Conservation (phyloP, 2,888 invertebrate species). For the Drosophila formosana region DNA sequence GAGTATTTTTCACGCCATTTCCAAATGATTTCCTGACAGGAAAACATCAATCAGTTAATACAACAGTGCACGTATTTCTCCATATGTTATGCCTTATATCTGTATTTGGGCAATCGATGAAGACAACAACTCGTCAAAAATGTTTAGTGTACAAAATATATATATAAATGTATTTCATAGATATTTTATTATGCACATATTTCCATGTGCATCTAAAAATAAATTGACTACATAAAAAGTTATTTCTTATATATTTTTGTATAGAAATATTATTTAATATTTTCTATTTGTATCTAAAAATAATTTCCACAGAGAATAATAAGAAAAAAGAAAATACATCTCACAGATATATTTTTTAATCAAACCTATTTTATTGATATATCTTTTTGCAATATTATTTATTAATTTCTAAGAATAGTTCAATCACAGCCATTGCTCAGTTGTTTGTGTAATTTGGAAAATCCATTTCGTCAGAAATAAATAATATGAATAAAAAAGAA, state of each 20-base stretch:
- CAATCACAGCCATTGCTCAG: background rate
- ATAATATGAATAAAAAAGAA: background rate
- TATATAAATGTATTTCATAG: background rate
- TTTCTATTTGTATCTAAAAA: too few species aligned
- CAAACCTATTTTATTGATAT: too few species aligned
- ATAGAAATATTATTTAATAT: too few species aligned
- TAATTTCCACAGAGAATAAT: background rate
- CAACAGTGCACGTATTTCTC: background rate
- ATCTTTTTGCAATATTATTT: too few species aligned
- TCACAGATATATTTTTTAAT: too few species aligned
- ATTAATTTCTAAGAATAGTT: too few species aligned
- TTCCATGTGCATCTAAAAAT: too few species aligned
- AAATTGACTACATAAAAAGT: too few species aligned
- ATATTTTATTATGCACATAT: background rate
- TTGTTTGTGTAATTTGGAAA: background rate
- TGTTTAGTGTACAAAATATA: background rate
- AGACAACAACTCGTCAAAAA: slow-evolving; percentile 1
- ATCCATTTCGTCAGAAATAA: background rate
- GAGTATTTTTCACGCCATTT: slow-evolving; percentile 75
- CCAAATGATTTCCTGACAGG: slow-evolving; percentile 70
- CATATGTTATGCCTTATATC: slow-evolving; percentile 26
- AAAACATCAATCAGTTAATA: slow-evolving; percentile 73
- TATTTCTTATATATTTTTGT: too few species aligned
- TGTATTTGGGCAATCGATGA: slow-evolving; percentile 9
- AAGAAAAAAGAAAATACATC: background rate